Base-by-base conservation (phyloP, 1,140 invertebrate species). In the Calosoma granatense region DNA sequence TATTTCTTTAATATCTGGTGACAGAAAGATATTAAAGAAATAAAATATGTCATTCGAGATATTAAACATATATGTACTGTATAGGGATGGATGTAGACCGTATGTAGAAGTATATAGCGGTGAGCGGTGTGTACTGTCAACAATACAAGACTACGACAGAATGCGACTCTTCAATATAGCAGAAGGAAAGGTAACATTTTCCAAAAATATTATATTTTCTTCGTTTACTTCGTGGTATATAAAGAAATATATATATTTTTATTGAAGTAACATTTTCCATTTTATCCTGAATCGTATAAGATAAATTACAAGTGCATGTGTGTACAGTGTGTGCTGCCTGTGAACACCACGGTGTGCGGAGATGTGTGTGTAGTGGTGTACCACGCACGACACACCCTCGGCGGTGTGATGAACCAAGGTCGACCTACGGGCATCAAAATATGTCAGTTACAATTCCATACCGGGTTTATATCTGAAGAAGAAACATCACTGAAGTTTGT, bases 81-180 rank as follows among this genome's bases (percentile, higher is more conserved):
- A 47, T 64, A 88, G 90, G 56, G 94, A 95, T 77, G 94, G 94
- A 1, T 96, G 93, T 68, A 78, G 93, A 59, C 92, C 94, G 12
- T 97, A 92, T 74, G 78, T 94, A 20, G 94, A 98, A 74, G 81
- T 97, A 26, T 95, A 87, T 70, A 87, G 90, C 64, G 92, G 91
- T 65, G 91, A 93, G 59, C 82, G 90, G 47, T 78, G 90, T 67
- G 72, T 95, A 12, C 79, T 93, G 12, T 86, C 87, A 0, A 94
- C 92, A 0, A 67, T 85, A 54, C 83, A 90, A 63, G 91, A 94
- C 58, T 97, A 97, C 70, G 94, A 97, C 61, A 84, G 83, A 66
- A 87, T 97, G 80, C 83, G 84, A 62, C 67, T 90, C n/a, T 89
- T 84, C 64, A 81, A 83, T 57, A 81, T 87, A 57, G 78, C 82